A percentile compares a stretch with the other conserved stretches of the same genome.
Evolutionary conservation across 2,888 invertebrate genomes (phyloP).

Genomic region (Hemistola chrysoprasaria): DNA sequence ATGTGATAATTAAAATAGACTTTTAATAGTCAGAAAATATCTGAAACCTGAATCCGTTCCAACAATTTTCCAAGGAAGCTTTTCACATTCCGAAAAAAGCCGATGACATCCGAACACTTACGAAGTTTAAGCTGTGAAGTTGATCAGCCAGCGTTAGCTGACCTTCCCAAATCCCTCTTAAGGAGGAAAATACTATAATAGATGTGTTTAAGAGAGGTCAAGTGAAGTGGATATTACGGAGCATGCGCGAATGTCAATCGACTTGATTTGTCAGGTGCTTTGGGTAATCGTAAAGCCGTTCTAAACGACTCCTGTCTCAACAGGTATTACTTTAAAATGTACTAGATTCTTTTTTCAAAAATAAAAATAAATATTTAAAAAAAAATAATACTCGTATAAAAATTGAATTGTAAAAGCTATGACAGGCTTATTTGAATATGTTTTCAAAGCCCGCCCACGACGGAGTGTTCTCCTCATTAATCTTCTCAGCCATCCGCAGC

Average conservation of each 20-base stretch:
- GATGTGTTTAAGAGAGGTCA: slow-evolving; percentile 2
- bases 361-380: no score
- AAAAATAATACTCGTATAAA: no score
- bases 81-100: slow-evolving; percentile 9
- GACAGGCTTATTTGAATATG: no score
- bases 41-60: no score
- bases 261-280: slow-evolving; percentile 7
- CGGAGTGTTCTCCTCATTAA: no score
- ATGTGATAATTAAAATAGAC: no score
- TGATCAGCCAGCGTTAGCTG: slow-evolving; percentile 10
- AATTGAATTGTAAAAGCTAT: no score
- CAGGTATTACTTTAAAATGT: slow-evolving; percentile 14
- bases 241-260: slow-evolving; percentile 15
- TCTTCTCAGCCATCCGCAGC: no score
- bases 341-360: no score
- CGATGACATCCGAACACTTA: slow-evolving; percentile 19
- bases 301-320: slow-evolving; percentile 3
- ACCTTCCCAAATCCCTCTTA: slow-evolving; percentile 1
- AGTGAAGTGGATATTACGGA: neutral
- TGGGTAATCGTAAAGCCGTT: slow-evolving; percentile 2
- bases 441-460: no score
- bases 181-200: neutral
- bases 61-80: neutral
- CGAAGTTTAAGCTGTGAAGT: slow-evolving; percentile 18
- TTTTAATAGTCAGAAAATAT: no score